A percentile compares a stretch with the other conserved stretches of the same genome.
Evolutionary conservation across 2,888 invertebrate genomes (phyloP).

Genomic region (Amiota minor): DNA sequence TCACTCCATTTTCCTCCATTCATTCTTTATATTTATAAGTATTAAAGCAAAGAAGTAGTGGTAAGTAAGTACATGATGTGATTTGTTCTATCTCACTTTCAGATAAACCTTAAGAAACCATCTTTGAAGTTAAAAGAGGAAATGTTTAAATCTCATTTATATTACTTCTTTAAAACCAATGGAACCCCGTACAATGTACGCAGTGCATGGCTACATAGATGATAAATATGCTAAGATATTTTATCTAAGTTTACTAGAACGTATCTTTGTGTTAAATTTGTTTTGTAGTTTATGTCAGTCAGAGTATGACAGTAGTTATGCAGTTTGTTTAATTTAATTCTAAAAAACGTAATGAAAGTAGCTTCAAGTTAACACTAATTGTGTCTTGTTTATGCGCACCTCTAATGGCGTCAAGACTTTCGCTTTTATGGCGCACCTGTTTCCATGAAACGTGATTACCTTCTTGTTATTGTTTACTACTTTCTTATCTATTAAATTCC

Average conservation of each 20-base stretch:
- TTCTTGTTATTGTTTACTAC: too few species aligned
- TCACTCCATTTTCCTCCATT: background rate
- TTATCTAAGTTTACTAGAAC: background rate
- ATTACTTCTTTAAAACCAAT: background rate
- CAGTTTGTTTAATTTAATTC: constrained; percentile 29
- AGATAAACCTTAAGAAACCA: constrained; percentile 39
- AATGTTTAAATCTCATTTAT: constrained; percentile 59
- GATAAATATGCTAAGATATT: too few species aligned
- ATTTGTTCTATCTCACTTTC: constrained; percentile 9
- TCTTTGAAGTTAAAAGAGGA: constrained; percentile 62
- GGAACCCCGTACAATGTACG: too few species aligned
- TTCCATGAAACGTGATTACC: constrained; percentile 55
- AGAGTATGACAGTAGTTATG: too few species aligned
- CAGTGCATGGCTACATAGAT: too few species aligned
- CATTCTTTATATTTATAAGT: background rate
- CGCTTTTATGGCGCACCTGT: constrained; percentile 61
- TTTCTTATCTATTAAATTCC: too few species aligned
- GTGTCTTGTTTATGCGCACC: constrained; percentile 46
- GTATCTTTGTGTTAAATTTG: constrained; percentile 26
- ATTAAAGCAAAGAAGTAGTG: background rate
- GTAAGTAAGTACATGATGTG: background rate
- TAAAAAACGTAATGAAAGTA: constrained; percentile 47
- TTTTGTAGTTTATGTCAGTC: constrained; percentile 5
- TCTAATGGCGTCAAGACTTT: constrained; percentile 67
- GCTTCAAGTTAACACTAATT: constrained; percentile 59